Percentiles rank a stretch among this genome's conserved stretches.
Conservation (phyloP, 2,888 invertebrate species). For the Liodrosophila aerea region DNA sequence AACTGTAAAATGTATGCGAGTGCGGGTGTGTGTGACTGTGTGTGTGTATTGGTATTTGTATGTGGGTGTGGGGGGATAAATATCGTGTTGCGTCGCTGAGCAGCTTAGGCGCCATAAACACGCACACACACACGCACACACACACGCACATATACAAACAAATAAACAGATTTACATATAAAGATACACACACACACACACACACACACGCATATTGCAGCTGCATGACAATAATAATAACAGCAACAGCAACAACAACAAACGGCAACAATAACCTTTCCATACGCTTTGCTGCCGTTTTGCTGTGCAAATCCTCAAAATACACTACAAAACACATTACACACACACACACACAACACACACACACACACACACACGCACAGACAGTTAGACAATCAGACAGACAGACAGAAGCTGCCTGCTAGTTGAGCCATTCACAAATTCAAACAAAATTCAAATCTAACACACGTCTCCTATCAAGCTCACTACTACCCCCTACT, state of each 20-base stretch:
- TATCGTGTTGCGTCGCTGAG: constrained; percentile 75
- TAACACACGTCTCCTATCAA: constrained; percentile 52
- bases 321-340: constrained; percentile 67
- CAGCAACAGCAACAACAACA: constrained; percentile 34
- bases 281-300: constrained; percentile 40
- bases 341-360: constrained; percentile 31
- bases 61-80: constrained; percentile 52
- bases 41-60: constrained; percentile 13
- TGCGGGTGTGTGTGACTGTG: constrained; percentile 11
- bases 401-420: constrained; percentile 7
- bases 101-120: constrained; percentile 67
- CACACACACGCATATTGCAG: constrained; percentile 7
- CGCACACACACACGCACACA: constrained; percentile 33
- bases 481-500: constrained; percentile 13
- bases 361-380: constrained; percentile 6
- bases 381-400: constrained; percentile 6
- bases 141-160: constrained; percentile 48
- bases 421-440: constrained; percentile 50
- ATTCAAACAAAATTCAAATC: constrained; percentile 71
- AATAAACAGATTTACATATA: constrained; percentile 71
- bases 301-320: constrained; percentile 79
- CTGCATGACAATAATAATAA: constrained; percentile 45
- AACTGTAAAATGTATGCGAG: constrained; percentile 39
- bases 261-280: constrained; percentile 32
- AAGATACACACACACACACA: constrained; percentile 31